Percentiles rank a stretch among this genome's conserved stretches.
Conservation (phyloP, 30 jellyfish, hydroid and myxozoan species). For the Catostylus mosaicus region DNA sequence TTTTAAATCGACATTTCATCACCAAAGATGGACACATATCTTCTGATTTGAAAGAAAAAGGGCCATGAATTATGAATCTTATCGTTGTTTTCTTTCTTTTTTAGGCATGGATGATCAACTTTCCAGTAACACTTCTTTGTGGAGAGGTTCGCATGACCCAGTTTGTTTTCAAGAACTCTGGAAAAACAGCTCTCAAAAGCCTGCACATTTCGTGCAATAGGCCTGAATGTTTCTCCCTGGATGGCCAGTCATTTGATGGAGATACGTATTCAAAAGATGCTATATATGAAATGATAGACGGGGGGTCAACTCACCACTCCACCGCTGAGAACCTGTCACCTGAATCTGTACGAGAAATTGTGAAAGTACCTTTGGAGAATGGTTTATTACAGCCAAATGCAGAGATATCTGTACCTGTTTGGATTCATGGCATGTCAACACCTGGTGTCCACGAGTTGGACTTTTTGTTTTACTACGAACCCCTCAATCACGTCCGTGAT, state of each 20-base stretch:
- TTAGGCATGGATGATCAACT: conserved; percentile 81
- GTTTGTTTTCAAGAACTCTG: conserved; percentile 72
- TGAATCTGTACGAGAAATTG: neutral
- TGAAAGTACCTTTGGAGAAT: conserved; percentile 70
- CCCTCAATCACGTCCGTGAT: conserved; percentile 36
- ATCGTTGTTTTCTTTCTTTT: neutral
- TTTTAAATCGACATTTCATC: too few species aligned
- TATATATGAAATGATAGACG: conserved; percentile 40
- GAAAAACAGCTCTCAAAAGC: conserved; percentile 67
- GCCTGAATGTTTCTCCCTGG: conserved; percentile 68
- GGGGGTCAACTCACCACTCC: conserved; percentile 44
- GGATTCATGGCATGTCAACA: conserved; percentile 71
- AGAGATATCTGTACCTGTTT: conserved; percentile 63
- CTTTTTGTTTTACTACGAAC: conserved; percentile 88
- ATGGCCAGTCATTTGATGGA: conserved; percentile 22
- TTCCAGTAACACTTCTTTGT: conserved; percentile 89
- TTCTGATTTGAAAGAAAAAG: too few species aligned
- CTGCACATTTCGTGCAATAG: conserved; percentile 76
- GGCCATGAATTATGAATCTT: neutral
- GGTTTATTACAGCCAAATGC: conserved; percentile 74
- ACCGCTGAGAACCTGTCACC: conserved; percentile 16
- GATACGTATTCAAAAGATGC: conserved; percentile 45
- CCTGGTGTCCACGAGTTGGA: conserved; percentile 96
- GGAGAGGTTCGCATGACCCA: conserved; percentile 83
- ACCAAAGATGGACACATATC: too few species aligned